Conservation (phyloP, 35 echinoderm and acorn worm species). For the Heliocidaris erythrogramma region DNA sequence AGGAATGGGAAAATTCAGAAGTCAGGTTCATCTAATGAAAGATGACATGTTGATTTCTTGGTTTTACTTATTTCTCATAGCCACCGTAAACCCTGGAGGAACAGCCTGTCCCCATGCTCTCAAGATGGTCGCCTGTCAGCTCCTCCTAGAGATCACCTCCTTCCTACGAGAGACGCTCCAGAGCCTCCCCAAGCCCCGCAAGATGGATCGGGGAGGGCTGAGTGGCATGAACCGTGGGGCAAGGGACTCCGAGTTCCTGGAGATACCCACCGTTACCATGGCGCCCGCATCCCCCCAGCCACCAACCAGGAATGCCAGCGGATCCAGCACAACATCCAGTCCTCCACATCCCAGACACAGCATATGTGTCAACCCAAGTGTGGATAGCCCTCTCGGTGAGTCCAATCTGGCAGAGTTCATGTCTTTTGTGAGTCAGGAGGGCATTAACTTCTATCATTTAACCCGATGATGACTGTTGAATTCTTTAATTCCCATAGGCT, state of each 20-base stretch:
- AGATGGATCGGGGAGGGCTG: slow-evolving; percentile 64
- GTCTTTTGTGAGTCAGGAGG: background rate
- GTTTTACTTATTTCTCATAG: slow-evolving; percentile 22
- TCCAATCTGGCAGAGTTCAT: background rate
- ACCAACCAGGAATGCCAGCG: slow-evolving; percentile 68
- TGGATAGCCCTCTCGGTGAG: slow-evolving; percentile 86
- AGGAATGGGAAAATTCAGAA: no score
- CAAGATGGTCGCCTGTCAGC: slow-evolving; percentile 95
- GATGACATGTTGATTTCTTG: background rate
- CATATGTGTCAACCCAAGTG: slow-evolving; percentile 47
- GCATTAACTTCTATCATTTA: no score
- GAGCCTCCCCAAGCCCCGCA: slow-evolving; percentile 83
- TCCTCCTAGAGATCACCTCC: slow-evolving; percentile 85
- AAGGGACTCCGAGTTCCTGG: slow-evolving; percentile 78
- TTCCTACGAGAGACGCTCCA: slow-evolving; percentile 96
- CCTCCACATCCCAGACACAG: slow-evolving; percentile 79
- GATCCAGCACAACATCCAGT: slow-evolving; percentile 91
- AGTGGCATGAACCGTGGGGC: slow-evolving; percentile 47
- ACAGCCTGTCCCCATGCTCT: slow-evolving; percentile 85
- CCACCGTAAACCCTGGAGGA: slow-evolving; percentile 84
- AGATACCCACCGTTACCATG: slow-evolving; percentile 71
- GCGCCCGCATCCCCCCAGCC: slow-evolving; percentile 60
- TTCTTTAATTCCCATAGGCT: no score
- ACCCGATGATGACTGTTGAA: no score
- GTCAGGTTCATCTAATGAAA: no score